phyloP scores from a whole-genome alignment of 53 echinoderm and acorn worm genomes.

The Arbacia lixula region DNA sequence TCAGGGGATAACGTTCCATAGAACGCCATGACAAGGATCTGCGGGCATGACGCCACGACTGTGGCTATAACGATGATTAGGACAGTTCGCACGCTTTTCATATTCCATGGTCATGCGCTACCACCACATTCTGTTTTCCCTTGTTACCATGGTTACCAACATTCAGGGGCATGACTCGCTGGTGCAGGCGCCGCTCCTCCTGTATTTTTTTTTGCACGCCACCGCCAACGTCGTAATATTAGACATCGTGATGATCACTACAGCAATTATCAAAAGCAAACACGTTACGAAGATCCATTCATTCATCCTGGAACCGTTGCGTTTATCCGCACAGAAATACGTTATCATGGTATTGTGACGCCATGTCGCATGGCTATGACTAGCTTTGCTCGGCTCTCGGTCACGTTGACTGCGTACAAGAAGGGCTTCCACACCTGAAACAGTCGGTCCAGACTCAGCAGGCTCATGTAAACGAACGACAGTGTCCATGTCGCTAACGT shows the following conservation, averaged over 20 bases:
- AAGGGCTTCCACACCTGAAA: background rate
- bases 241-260: background rate
- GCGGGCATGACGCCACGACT: background rate
- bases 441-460: background rate
- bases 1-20: background rate
- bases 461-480: background rate
- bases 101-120: too few relatives aligned
- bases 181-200: background rate
- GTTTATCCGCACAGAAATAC: background rate
- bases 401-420: background rate
- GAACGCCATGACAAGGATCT: background rate
- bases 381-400: background rate
- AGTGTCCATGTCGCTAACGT: background rate
- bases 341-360: background rate
- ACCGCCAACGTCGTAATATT: background rate
- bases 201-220: background rate
- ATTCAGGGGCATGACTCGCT: too few relatives aligned
- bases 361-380: background rate
- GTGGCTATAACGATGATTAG: background rate
- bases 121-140: too few relatives aligned
- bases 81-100: background rate
- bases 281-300: background rate
- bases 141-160: too few relatives aligned
- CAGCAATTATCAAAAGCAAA: background rate
- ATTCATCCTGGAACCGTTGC: background rate